Base-by-base conservation (phyloP, 2,888 invertebrate species). In the Microplitis manilae region DNA sequence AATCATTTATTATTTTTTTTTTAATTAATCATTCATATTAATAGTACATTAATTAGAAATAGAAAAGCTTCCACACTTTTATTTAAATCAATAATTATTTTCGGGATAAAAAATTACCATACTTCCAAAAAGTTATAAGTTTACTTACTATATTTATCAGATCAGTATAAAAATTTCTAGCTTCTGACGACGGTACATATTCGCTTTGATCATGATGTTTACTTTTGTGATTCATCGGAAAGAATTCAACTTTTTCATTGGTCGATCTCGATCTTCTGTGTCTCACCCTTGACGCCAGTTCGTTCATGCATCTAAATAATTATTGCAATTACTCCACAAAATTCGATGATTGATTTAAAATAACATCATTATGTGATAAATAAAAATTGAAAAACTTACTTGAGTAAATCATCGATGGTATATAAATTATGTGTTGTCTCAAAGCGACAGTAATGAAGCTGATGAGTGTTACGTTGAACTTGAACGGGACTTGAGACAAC, bases 251-350 rank as follows among this genome's bases (percentile, higher is more conserved):
- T n/a, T 76, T 77, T 40, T 30, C 78, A 9, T 64, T 73, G 2
- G 41, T 41, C 15, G 79, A 76, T 20, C 77, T 76, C 2, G 74
- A 70, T 5, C 38, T 81, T 78, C 83, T 83, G 72, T 77, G 77
- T 65, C 62, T 67, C 7, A 5, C 13, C 17, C 61, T 73, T 17
- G 75, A 40, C 9, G 85, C 84, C 77, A 88, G 75, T 62, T 83
- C 83, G 40, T 85, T 82, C 83, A 88, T 83, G 70, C 88, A 88
- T 77, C 88, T 88, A 78, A 50, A 50, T 9, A 50, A 50, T 72
- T 30, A 30, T 30, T 30, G 2, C 4, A 30, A 30, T 30, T 30
- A 30, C 30, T 30, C 30, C 2, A 30, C 4, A 2, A 30, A 30
- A 30, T 30, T 30, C 30, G 4, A 30, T 30, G 30, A 20, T 20